phyloP scores from a whole-genome alignment of 1,140 invertebrate genomes.

The Drosophila nikananu region DNA sequence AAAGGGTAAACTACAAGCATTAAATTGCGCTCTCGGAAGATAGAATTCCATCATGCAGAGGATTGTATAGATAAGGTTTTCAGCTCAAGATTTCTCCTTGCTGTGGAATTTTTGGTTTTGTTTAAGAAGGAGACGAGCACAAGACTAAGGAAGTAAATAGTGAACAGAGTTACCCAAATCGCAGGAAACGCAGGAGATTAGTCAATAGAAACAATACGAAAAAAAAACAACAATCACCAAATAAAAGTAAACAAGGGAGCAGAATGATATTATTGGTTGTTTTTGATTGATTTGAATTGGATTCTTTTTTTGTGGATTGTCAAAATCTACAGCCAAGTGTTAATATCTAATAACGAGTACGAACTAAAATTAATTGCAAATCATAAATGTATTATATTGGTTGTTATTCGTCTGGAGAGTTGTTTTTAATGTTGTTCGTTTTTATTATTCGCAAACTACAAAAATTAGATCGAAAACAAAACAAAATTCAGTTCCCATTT shows the following conservation, averaged over 20 bases:
- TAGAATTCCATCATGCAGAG: conserved; percentile 49
- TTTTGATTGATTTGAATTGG: conserved; percentile 41
- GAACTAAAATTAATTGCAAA: conserved; percentile 71
- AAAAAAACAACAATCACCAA: conserved; percentile 71
- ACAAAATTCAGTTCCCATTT: conserved; percentile 71
- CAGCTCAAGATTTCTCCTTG: conserved; percentile 40
- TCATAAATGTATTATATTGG: conserved; percentile 59
- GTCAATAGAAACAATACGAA: conserved; percentile 53
- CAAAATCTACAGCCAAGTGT: conserved; percentile 84
- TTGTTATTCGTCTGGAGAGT: conserved; percentile 57
- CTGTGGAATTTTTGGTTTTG: conserved; percentile 21
- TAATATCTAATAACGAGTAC: conserved; percentile 73
- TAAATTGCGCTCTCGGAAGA: conserved; percentile 40
- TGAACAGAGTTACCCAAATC: conserved; percentile 64
- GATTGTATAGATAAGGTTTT: conserved; percentile 34
- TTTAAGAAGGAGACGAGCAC: conserved; percentile 42
- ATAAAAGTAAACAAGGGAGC: conserved; percentile 61
- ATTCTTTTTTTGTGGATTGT: conserved; percentile 62
- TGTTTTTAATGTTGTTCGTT: conserved; percentile 41
- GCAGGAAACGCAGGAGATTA: conserved; percentile 71
- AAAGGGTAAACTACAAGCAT: conserved; percentile 67
- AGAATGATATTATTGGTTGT: conserved; percentile 54
- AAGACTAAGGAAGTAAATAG: conserved; percentile 47
- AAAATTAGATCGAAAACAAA: conserved; percentile 73
- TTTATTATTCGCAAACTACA: conserved; percentile 73